phyloP scores from a whole-genome alignment of 2,888 invertebrate genomes.

The Hyalella azteca region DNA sequence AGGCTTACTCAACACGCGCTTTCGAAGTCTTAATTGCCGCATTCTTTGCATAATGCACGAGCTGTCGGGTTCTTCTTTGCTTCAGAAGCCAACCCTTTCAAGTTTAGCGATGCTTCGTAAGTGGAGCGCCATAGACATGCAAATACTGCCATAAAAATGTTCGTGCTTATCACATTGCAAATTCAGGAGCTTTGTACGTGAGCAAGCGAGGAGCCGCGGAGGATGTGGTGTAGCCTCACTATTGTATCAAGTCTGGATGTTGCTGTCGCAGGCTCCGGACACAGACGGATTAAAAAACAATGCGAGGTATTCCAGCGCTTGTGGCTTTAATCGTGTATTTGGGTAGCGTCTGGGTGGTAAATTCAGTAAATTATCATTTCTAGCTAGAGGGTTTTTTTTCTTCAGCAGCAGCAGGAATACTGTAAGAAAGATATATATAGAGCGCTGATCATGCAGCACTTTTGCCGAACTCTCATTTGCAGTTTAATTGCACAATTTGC shows the following conservation, averaged over 20 bases:
- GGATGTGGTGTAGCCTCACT: not conserved
- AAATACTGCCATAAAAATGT: conserved; percentile 26
- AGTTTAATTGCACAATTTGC: too few species aligned
- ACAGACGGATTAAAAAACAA: conserved; percentile 6
- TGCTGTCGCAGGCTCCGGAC: not conserved
- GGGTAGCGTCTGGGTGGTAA: too few species aligned
- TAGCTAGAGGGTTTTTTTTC: too few species aligned
- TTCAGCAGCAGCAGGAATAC: too few species aligned
- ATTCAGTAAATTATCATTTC: too few species aligned
- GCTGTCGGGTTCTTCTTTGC: not conserved
- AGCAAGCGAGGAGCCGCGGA: not conserved
- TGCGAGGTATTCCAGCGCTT: not conserved
- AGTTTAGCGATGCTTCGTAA: conserved; percentile 18
- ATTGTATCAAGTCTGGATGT: not conserved
- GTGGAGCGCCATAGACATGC: conserved; percentile 18
- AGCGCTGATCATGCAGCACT: too few species aligned
- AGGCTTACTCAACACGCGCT: conserved; percentile 7
- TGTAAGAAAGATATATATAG: too few species aligned
- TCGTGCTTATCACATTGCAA: conserved; percentile 36
- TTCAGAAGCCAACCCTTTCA: conserved; percentile 15
- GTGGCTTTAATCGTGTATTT: too few species aligned
- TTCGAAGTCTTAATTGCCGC: conserved; percentile 9
- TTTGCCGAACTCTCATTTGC: too few species aligned
- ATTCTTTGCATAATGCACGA: conserved; percentile 33
- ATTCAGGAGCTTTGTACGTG: not conserved